Conservation (phyloP, 2,797 vertebrate genomes). For the Neosilurus hyrtlii region DNA sequence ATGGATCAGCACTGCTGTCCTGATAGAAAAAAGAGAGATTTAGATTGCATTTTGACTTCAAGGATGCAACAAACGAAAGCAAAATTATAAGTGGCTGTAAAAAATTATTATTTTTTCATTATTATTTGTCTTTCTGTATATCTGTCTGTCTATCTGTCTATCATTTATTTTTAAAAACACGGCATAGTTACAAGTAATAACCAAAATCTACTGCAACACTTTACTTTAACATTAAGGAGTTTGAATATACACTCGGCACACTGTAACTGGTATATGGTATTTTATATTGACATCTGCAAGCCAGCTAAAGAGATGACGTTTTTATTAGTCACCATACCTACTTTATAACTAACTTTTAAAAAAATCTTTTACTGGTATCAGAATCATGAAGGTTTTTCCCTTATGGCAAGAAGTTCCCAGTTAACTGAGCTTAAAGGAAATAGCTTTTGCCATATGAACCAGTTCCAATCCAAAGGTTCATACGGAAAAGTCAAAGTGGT, state of each 20-base stretch:
- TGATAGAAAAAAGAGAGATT: slow-evolving; percentile 27
- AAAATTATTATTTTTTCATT: neutral
- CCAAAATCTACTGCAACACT: no score
- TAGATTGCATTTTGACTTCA: slow-evolving; percentile 4
- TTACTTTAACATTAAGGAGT: neutral
- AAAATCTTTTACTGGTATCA: slow-evolving; percentile 23
- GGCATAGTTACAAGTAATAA: no score
- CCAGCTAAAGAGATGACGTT: neutral
- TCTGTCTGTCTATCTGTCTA: no score
- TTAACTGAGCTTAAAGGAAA: slow-evolving; percentile 44
- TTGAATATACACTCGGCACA: neutral
- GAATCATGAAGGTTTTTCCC: slow-evolving; percentile 34
- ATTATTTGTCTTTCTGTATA: no score
- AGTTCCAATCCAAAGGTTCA: slow-evolving; percentile 28
- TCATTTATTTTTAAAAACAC: no score
- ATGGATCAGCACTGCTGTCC: slow-evolving; percentile 52
- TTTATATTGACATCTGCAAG: neutral
- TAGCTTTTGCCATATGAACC: slow-evolving; percentile 24
- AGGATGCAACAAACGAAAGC: neutral
- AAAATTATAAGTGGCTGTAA: neutral
- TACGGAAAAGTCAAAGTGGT: slow-evolving; percentile 36
- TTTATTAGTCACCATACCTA: slow-evolving; percentile 9
- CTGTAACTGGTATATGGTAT: slow-evolving; percentile 15
- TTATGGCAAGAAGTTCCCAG: slow-evolving; percentile 25
- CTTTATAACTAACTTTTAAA: slow-evolving; percentile 12